Evolutionary conservation across 2,797 vertebrate species (phyloP), one percentile per base, ranked within the genome.

Genomic region (Gymnoscopelus braueri): DNA sequence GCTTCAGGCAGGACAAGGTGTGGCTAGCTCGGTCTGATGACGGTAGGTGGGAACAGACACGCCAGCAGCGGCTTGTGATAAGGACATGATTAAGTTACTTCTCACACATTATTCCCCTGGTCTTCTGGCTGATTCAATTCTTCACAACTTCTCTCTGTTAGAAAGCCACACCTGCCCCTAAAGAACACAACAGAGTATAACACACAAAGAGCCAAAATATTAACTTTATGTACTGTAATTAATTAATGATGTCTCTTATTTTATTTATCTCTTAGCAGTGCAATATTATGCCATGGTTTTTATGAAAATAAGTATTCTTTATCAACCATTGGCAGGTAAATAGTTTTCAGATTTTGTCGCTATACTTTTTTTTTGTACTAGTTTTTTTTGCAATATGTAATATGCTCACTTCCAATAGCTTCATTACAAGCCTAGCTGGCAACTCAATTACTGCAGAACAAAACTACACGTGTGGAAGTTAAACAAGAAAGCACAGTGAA

Each of bases 51-150:
- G 72, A 76, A 71, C 39, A 59, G 72, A 74, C 53, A 47, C 50
- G 59, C 59, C 39, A 14, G 60, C 29, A 6, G 50, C 10, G 35
- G n/a, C 39, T 64, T 59, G 26, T 71, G 74, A 83, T 77, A 73
- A 63, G 13, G 63, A 15, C 52, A 59, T 50, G 69, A 67, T 63
- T 44, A 50, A 62, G 23, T 65, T 23, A 57, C 44, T 74, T 32
- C 49, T 44, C 55, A 44, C 6, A 12, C 24, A 57, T 44, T 44
- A 44, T 44, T 49, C 47, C 8, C 1, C 8, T 58, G 60, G 60
- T 58, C 35, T 23, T 59, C 39, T 55, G 12, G n/a, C 52, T 19
- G 26, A 14, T 57, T 26, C 24, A 32, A 24, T 66, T 69, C 12
- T n/a, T 12, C 48, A 49, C 6, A 54, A 52, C 8, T 24, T 14